Evolutionary conservation across 2,113 vertebrate genomes (phyloP), one percentile per base, ranked within the genome.

Genomic region (Microcebus griseorufus): DNA sequence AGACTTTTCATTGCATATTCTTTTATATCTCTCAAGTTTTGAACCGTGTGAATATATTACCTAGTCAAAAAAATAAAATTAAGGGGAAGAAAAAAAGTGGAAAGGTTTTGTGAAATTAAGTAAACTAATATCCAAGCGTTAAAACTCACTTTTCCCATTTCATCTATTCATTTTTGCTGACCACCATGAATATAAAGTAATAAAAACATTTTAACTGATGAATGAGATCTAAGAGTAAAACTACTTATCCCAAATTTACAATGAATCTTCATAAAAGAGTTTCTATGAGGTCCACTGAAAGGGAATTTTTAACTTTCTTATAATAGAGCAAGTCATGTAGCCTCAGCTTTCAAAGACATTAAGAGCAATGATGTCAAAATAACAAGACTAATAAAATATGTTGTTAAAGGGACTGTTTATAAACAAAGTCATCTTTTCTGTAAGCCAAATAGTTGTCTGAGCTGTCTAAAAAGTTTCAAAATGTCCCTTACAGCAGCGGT

Each of bases 81-180:
- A 89, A 6, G 29, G 51, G 39, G 9, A n/a, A 17, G 89, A 22
- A 88, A 90, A 65, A n/a, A 84, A 2, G 88, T n/a, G 5, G 51
- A 55, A 80, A 96, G 65, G 6, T 32, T 80, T 76, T 91, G 58
- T 89, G 69, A 90, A 90, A 94, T 92, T 95, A 88, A 96, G 39
- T 37, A 91, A 88, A 96, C 42, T 42, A 90, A 88, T 42, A 92
- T 39, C 32, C 88, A 85, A 22, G 27, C 13, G 2, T 80, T 78
- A 92, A 80, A 92, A 87, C 14, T 73, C 64, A 70, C 29, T 95
- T 91, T 92, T 70, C 45, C 37, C 55, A 27, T 95, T 85, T 85
- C 37, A 76, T 60, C 51, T 81, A 27, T 20, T 55, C 37, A 58
- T 23, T 88, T 95, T 89, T 85, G 88, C 62, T 79, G 22, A 60